Percentiles rank a stretch among this genome's conserved stretches.
phyloP scores from a whole-genome alignment of 2,113 vertebrate species.

The Ariopsis seemanni region DNA sequence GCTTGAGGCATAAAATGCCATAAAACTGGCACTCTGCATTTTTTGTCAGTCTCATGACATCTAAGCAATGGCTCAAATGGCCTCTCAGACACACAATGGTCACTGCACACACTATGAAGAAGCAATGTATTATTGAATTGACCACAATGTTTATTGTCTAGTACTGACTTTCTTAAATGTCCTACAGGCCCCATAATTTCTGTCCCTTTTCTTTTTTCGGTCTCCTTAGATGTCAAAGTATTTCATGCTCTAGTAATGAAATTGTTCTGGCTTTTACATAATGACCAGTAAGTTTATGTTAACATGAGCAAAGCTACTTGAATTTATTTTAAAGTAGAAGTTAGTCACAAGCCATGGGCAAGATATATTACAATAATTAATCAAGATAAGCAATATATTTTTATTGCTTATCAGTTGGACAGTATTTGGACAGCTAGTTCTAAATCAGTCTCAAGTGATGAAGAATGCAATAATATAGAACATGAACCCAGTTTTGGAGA shows the following conservation, averaged over 20 bases:
- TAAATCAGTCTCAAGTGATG: slow-evolving; percentile 1
- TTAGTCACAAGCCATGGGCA: neutral
- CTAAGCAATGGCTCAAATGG: neutral
- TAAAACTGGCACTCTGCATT: neutral
- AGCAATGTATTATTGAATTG: slow-evolving; percentile 24
- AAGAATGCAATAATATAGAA: neutral
- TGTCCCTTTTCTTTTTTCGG: neutral
- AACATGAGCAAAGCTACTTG: neutral
- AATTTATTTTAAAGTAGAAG: slow-evolving; percentile 9
- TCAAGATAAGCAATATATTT: slow-evolving; percentile 1
- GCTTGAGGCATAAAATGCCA: slow-evolving; percentile 24
- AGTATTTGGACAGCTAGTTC: neutral
- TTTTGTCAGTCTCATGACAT: slow-evolving; percentile 2
- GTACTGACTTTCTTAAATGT: neutral
- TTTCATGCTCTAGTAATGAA: slow-evolving; percentile 29
- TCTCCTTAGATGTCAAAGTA: neutral
- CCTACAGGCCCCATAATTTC: neutral
- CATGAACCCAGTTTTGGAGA: too few species aligned
- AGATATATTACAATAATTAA: slow-evolving; percentile 6
- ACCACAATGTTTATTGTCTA: slow-evolving; percentile 16
- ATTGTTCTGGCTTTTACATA: neutral
- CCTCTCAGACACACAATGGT: slow-evolving; percentile 13
- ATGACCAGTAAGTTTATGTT: neutral
- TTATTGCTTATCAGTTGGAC: neutral
- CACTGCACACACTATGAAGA: neutral